Evolutionary conservation across 1,140 invertebrate genomes (phyloP).

Genomic region (Papilio aristodemus): DNA sequence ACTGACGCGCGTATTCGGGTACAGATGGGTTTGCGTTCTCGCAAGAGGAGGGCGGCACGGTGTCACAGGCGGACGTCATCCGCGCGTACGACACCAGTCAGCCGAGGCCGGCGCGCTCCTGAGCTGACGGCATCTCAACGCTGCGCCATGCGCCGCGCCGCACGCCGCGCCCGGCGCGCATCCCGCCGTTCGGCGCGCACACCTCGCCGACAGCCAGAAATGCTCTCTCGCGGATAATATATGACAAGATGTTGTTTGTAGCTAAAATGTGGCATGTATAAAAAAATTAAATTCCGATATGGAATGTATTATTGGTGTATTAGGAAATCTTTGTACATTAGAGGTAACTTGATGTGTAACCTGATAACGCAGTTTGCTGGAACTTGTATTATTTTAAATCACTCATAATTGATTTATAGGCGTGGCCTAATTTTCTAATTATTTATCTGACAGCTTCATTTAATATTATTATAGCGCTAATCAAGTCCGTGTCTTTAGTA

Average conservation of each 20-base stretch:
- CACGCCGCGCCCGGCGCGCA: constrained; percentile 19
- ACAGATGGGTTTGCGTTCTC: constrained; percentile 99
- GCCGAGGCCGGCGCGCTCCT: constrained; percentile 90
- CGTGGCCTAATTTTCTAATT: neutral
- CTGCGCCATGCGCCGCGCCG: neutral
- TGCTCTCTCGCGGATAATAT: neutral
- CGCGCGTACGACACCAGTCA: constrained; percentile 95
- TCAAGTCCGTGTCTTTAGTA: no score
- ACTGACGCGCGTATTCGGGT: constrained; percentile 29
- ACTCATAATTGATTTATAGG: neutral
- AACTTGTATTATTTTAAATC: neutral
- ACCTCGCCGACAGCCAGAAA: neutral
- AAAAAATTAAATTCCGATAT: constrained; percentile 2
- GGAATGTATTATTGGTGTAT: constrained; percentile 19
- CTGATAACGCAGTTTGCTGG: neutral
- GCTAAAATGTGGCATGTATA: constrained; percentile 10
- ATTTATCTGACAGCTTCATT: neutral
- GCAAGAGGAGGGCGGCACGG: constrained; percentile 97
- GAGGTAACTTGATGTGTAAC: neutral
- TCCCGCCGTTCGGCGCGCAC: neutral
- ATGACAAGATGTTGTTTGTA: neutral
- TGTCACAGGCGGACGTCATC: constrained; percentile 95
- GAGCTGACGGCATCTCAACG: constrained; percentile 48
- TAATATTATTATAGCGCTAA: neutral
- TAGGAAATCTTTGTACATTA: neutral